Evolutionary conservation across 2,888 invertebrate genomes (phyloP).

Genomic region (Rhogogaster chlorosoma): DNA sequence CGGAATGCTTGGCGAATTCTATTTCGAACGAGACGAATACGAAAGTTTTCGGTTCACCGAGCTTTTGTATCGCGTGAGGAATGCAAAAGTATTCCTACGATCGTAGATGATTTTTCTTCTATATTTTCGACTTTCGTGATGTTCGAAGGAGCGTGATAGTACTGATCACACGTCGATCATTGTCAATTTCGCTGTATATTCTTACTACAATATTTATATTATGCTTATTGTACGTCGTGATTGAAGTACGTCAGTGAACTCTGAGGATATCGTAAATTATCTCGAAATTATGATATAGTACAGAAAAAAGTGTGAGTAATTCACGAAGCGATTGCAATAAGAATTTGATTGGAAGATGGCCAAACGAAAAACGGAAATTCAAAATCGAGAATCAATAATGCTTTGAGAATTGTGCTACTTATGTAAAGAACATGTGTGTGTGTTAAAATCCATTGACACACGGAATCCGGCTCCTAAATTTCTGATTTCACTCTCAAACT

Average conservation of each 20-base stretch:
- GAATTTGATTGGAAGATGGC: not conserved
- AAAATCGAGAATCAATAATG: not conserved
- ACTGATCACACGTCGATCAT: not conserved
- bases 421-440: not conserved
- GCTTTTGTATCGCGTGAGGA: not conserved
- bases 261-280: not conserved
- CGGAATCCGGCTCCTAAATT: too few species aligned
- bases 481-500: too few species aligned
- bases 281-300: not conserved
- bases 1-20: not conserved
- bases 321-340: not conserved
- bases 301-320: not conserved
- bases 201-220: not conserved
- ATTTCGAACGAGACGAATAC: not conserved
- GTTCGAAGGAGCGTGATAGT: not conserved
- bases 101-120: not conserved
- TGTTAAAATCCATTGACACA: not conserved
- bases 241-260: too few species aligned
- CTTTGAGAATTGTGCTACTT: not conserved
- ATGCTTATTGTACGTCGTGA: not conserved
- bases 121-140: not conserved
- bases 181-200: not conserved
- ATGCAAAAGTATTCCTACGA: not conserved
- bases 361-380: not conserved
- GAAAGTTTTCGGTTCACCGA: not conserved